These are phyloP conservation scores for Parascotia fuliginaria DNA, from an alignment of 2,888 invertebrate species.

Conservation along the genomic window DNA sequence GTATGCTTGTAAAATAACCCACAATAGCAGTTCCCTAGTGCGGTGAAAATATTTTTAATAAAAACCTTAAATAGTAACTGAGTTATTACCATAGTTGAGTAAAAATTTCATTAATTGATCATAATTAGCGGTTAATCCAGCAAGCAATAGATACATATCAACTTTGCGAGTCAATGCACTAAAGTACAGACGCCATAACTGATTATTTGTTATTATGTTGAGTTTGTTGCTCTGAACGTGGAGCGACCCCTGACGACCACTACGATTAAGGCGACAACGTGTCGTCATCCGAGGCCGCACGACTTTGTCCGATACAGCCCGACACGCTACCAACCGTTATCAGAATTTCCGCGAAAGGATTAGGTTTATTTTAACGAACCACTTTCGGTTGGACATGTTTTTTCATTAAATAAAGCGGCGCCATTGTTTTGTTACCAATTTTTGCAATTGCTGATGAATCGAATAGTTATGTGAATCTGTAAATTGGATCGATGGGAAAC, in stretches of 20 bases:
- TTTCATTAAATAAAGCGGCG: slow-evolving; percentile 24
- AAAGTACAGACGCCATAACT: neutral
- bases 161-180: neutral
- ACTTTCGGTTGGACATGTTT: slow-evolving; percentile 35
- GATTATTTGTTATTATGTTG: slow-evolving; percentile 7
- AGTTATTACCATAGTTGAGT: too few species aligned
- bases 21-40: too few species aligned
- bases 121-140: neutral
- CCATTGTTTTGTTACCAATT: slow-evolving; percentile 19
- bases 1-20: too few species aligned
- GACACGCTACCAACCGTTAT: slow-evolving; percentile 35
- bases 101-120: too few species aligned
- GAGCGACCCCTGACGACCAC: slow-evolving; percentile 2
- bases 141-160: neutral
- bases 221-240: slow-evolving; percentile 5
- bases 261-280: slow-evolving; percentile 5
- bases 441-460: slow-evolving; percentile 6
- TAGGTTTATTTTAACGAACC: slow-evolving; percentile 44
- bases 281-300: neutral
- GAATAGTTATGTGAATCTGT: neutral
- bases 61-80: too few species aligned
- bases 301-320: slow-evolving; percentile 18
- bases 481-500: slow-evolving; percentile 2
- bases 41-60: too few species aligned
- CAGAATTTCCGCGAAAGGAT: slow-evolving; percentile 47